These are phyloP conservation scores for Hydropsyche tenuis DNA, from an alignment of 1,140 invertebrate genomes.

Conservation along the genomic window DNA sequence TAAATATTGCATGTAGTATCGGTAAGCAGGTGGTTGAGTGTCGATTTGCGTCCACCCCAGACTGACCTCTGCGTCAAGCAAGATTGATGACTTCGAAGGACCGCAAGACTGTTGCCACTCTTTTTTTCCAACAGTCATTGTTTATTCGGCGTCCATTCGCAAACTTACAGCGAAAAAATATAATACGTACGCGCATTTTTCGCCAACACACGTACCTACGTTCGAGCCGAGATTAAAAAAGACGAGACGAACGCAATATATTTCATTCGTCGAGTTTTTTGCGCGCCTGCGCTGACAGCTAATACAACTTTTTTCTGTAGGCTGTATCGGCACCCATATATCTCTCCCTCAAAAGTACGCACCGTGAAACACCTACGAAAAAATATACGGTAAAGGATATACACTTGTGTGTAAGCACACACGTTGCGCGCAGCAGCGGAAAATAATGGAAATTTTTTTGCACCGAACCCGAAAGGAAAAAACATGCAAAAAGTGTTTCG, in stretches of 20 bases:
- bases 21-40: slow-evolving; percentile 14
- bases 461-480: neutral
- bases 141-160: neutral
- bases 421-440: slow-evolving; percentile 1
- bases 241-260: slow-evolving; percentile 5
- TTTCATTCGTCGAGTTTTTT: slow-evolving; percentile 15
- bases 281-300: slow-evolving; percentile 6
- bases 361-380: neutral
- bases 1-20: neutral
- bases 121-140: neutral
- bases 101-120: neutral
- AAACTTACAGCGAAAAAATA: too few species aligned
- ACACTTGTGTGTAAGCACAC: neutral
- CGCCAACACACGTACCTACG: too few species aligned
- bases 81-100: slow-evolving; percentile 10
- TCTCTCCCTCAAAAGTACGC: neutral
- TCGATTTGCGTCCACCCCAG: slow-evolving; percentile 19
- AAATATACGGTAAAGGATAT: too few species aligned
- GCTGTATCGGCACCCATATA: slow-evolving; percentile 21
- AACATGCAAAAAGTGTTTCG: neutral
- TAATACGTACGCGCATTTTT: neutral
- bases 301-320: slow-evolving; percentile 18
- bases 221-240: neutral
- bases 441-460: slow-evolving; percentile 23
- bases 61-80: neutral